Conservation (phyloP, 2,113 vertebrate species). For the Brachypodius melanocephalos region DNA sequence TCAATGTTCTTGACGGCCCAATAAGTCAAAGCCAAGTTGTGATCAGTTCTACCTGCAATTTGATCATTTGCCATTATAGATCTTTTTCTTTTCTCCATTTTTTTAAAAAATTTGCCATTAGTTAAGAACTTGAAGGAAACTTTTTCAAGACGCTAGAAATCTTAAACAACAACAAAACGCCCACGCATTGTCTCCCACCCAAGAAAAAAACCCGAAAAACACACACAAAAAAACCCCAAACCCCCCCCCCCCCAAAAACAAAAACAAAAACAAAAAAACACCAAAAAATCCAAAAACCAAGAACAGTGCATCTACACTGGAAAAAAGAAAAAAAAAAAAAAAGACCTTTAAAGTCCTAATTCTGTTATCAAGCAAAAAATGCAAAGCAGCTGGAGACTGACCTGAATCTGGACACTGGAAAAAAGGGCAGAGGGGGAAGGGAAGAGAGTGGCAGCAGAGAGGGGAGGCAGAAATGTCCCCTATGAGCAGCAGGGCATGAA, state of each 20-base stretch:
- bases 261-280: not conserved
- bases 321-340: not conserved
- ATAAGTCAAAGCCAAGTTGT: not conserved
- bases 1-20: not conserved
- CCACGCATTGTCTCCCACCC: fast-evolving
- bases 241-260: not conserved
- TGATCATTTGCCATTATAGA: not conserved
- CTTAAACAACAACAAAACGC: fast-evolving
- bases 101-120: not conserved
- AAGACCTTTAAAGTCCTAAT: not conserved
- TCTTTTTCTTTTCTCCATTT: not conserved
- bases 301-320: not conserved
- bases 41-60: not conserved
- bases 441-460: not conserved
- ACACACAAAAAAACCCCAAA: not conserved
- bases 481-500: not conserved
- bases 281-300: not conserved
- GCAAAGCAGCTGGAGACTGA: not conserved
- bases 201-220: not conserved
- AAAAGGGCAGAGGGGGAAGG: not conserved
- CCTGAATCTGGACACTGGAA: not conserved
- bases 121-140: not conserved
- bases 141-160: not conserved
- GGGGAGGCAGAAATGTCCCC: not conserved
- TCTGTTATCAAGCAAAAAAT: not conserved